Evolutionary conservation across 2,113 vertebrate species (phyloP), one percentile per base, ranked within the genome.

Genomic region (Carassius auratus): DNA sequence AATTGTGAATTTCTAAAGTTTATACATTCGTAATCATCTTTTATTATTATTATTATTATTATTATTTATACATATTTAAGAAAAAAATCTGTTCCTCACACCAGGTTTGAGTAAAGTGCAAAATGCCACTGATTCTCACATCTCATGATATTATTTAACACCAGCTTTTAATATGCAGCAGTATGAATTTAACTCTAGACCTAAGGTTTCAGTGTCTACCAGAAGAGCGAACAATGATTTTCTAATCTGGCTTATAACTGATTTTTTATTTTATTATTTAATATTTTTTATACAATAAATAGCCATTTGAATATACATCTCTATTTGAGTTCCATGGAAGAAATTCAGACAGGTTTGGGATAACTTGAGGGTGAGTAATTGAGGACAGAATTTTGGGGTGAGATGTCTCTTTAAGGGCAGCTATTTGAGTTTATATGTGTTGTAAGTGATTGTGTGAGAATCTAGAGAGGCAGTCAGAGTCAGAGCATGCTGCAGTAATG

Each of bases 401-500:
- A 30, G 1, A 48, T 55, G 48, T 76, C 75, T 76, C 75, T 55
- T 76, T 76, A 76, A 76, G 14, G 48, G 48, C 48, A 55, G 74
- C 48, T 55, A 13, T 26, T 33, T 76, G 74, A 76, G 23, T 76
- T 10, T 71, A 12, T 82, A 10, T 83, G 8, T 71, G 64, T 71
- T 50, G 21, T 19, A 76, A 13, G 55, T 64, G 59, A 52, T 64
- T 26, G 45, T 48, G 76, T 38, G 76, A 61, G 33, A 61, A 79
- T 21, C 55, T 5, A 33, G 57, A 59, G 38, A 62, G 76, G 15
- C 12, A 23, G 76, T 21, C 4, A 59, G 38, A 38, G n/a, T n/a
- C n/a, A n/a, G n/a, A n/a, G 23, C 71, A 19, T 45, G 19, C 50
- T 36, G 68, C n/a, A 81, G 77, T 86, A 73, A 80, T 76, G 68